A percentile compares a stretch with the other conserved stretches of the same genome.
Evolutionary conservation across 2,113 vertebrate genomes (phyloP).

Genomic region (Anser cygnoides): DNA sequence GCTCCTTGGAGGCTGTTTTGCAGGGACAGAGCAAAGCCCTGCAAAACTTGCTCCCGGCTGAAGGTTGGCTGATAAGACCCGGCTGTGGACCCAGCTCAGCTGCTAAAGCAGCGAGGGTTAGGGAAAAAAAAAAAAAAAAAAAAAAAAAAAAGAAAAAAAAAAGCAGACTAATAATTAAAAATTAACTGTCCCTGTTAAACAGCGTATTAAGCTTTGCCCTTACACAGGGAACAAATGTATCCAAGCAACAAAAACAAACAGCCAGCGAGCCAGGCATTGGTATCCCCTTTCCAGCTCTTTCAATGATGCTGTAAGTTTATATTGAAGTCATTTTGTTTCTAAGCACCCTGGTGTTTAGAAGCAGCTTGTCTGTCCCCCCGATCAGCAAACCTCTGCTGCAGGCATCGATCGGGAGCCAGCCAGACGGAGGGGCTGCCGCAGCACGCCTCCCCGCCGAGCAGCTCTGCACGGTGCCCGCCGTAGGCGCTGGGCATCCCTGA

Average conservation of each 20-base stretch:
- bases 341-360: not conserved
- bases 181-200: not conserved
- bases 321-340: not conserved
- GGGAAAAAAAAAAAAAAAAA: not conserved
- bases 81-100: not conserved
- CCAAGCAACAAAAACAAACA: conserved; percentile 27
- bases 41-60: not conserved
- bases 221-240: not conserved
- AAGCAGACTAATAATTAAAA: not conserved
- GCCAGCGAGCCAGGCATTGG: not conserved
- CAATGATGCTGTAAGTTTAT: not conserved
- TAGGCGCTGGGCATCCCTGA: not conserved
- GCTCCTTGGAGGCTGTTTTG: not conserved
- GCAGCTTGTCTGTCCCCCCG: not conserved
- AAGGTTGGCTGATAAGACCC: not conserved
- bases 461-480: accelerated
- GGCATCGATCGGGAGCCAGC: not conserved
- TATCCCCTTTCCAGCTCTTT: not conserved
- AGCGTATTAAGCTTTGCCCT: not conserved
- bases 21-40: not conserved
- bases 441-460: accelerated
- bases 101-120: accelerated
- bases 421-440: accelerated
- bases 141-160: not conserved
- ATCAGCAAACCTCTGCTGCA: not conserved